phyloP scores from a whole-genome alignment of 2,797 vertebrate genomes.

The Arctocebus calabarensis region DNA sequence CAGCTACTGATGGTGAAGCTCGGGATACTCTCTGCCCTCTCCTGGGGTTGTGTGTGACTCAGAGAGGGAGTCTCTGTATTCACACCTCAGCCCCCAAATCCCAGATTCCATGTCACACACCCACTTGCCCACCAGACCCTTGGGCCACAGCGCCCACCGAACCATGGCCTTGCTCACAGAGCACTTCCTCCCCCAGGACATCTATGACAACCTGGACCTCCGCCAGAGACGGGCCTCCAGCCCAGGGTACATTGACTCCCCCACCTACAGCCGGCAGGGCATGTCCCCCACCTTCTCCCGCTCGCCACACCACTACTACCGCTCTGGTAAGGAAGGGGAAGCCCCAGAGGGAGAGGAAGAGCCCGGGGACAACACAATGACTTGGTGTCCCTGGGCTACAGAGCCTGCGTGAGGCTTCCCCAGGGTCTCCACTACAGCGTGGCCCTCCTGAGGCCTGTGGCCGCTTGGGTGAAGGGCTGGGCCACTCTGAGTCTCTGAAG shows the following conservation, averaged over 20 bases:
- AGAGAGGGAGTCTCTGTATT: background rate
- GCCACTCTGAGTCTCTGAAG: background rate
- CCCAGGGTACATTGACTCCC: conserved; percentile 95
- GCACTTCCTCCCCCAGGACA: conserved; percentile 89
- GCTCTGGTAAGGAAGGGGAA: conserved; percentile 91
- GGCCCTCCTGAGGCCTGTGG: background rate
- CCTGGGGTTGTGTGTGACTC: background rate
- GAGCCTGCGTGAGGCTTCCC: background rate
- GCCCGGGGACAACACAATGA: background rate
- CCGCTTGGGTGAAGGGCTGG: background rate
- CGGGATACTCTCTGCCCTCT: background rate
- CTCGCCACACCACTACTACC: conserved; percentile 95
- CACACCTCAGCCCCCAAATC: background rate
- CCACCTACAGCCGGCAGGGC: conserved; percentile 94
- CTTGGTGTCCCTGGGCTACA: background rate
- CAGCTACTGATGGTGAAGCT: background rate
- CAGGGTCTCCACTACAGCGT: background rate
- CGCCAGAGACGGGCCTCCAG: conserved; percentile 95
- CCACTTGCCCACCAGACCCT: background rate
- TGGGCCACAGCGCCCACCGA: accelerated
- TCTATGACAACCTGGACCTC: conserved; percentile 94
- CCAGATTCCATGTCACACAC: background rate
- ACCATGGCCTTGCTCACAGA: background rate
- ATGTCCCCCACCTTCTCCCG: conserved; percentile 95
- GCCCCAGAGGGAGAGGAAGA: conserved; percentile 70